These are phyloP conservation scores for Pelecanus crispus DNA, from an alignment of 2,113 vertebrate species.

Conservation along the genomic window DNA sequence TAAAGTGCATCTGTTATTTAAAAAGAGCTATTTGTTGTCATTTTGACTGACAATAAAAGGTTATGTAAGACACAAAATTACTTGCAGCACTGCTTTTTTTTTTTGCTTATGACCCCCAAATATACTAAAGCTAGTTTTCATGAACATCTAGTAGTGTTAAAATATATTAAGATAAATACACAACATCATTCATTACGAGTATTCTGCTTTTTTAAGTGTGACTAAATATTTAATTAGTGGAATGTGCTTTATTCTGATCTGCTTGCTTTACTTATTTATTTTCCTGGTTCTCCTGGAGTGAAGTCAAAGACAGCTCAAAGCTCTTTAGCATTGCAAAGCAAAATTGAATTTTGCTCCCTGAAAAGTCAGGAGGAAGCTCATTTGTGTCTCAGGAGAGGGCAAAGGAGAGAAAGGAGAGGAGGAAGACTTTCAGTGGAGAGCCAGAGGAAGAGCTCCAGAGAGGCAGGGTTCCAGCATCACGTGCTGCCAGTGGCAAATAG, in stretches of 20 bases:
- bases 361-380: neutral
- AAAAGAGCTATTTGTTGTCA: neutral
- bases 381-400: neutral
- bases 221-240: neutral
- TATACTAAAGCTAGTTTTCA: neutral
- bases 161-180: neutral
- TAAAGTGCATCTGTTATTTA: constrained; percentile 2
- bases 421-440: neutral
- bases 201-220: neutral
- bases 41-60: neutral
- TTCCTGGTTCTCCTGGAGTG: neutral
- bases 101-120: neutral
- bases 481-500: fast-evolving
- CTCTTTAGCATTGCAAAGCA: neutral
- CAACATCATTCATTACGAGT: neutral
- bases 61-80: neutral
- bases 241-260: neutral
- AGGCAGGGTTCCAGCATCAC: neutral
- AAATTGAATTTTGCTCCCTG: neutral
- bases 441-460: neutral
- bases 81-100: neutral
- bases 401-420: neutral
- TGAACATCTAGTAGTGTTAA: neutral
- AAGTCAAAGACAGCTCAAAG: neutral
- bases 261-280: neutral